Evolutionary conservation across 2,797 vertebrate genomes (phyloP).

Genomic region (Meda fulgida): DNA sequence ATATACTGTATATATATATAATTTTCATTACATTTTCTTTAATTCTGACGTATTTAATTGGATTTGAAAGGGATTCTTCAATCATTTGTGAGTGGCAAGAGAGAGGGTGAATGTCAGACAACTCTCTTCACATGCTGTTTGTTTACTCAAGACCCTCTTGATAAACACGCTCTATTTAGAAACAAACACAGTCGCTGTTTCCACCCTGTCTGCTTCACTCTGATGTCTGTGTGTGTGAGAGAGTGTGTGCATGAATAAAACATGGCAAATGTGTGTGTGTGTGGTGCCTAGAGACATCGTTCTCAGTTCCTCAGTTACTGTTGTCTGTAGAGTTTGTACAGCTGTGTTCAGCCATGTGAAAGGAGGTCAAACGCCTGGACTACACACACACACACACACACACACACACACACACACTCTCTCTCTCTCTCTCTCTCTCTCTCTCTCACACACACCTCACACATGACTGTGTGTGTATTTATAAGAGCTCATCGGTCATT

Average conservation of each 20-base stretch:
- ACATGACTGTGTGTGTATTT: constrained; percentile 17
- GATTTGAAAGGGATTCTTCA: background rate
- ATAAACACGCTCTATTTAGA: constrained; percentile 66
- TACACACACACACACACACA: constrained; percentile 39
- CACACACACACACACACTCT: constrained; percentile 16
- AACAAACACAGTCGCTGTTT: constrained; percentile 60
- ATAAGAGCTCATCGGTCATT: background rate
- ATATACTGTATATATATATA: no score
- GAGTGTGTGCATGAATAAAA: constrained; percentile 44
- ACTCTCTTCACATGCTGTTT: constrained; percentile 59
- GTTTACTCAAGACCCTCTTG: constrained; percentile 54
- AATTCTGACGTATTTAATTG: background rate
- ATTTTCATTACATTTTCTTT: background rate
- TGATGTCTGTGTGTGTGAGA: constrained; percentile 41
- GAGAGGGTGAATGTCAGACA: background rate
- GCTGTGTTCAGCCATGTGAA: constrained; percentile 64
- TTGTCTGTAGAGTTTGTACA: constrained; percentile 62
- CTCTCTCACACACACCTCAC: constrained; percentile 32
- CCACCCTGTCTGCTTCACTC: constrained; percentile 43
- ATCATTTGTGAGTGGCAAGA: background rate
- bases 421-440: background rate
- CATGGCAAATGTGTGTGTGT: constrained; percentile 19
- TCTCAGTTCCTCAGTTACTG: constrained; percentile 52
- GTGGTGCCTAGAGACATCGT: constrained; percentile 54
- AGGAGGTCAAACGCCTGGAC: constrained; percentile 62